Base-by-base conservation (phyloP, 2,113 vertebrate genomes). In the Xyrauchen texanus region DNA sequence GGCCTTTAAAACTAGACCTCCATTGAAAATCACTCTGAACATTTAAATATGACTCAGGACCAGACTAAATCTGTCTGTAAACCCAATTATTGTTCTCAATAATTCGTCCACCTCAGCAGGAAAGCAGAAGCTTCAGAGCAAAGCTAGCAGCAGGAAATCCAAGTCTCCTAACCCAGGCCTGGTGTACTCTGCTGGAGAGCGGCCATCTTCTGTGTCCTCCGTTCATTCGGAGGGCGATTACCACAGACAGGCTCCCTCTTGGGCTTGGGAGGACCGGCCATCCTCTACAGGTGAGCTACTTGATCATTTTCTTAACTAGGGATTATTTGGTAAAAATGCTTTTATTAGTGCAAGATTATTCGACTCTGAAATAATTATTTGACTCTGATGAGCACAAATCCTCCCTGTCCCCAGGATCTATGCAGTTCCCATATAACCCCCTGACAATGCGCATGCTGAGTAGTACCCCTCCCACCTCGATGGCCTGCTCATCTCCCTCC, bases 201-300 rank as follows among this genome's bases (percentile, higher is more conserved):
- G 97, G 69, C 97, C 96, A 58, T 97, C 97, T 45, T 99, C 97
- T 3, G 97, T 97, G 70, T 99, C 96, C 82, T 99, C 97, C 9
- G 96, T 98, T 64, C 97, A 99, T 88, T 99, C 98, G 49, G 97
- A 99, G 89, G 97, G 97, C 73, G 97, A 98, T 85, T 98, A 98
- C 88, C 96, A 97, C 91, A 93, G 97, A 84, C 96, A 98, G 91
- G 93, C 96, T 0, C 93, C 95, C n/a, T 91, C 94, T 70, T 98
- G 97, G 97, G 92, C 93, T 88, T 98, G 96, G 96, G 96, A 99
- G 60, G 98, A 99, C 13, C 89, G 96, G 85, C 96, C 98, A 8
- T 98, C 96, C 34, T 98, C 97, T 63, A 96, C 97, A 92, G 97
- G 97, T 97, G 79, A 66, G 58, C 8, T 55, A 6, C 44, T 45